Base-by-base conservation (phyloP, 2,797 vertebrate species). In the Chromis chromis region DNA sequence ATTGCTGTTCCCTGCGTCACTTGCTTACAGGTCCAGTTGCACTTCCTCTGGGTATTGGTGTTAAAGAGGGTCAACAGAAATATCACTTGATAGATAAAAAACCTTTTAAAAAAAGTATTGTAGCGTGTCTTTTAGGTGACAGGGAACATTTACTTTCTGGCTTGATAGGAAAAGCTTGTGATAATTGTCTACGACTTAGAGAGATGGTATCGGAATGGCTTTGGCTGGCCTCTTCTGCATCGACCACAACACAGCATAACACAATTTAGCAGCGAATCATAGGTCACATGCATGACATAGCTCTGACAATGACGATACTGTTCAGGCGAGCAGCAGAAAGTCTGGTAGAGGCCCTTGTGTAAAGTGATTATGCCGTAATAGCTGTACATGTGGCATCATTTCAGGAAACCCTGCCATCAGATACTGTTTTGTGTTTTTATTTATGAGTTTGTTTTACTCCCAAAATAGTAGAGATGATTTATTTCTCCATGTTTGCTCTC, bases 261-360 rank as follows among this genome's bases (percentile, higher is more conserved):
- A 75, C 24, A 71, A 19, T 55, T 31, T 28, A 46, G 44, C 52
- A 5, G 28, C 1, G 2, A 81, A 62, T 62, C 65, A 61, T 44
- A 42, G 66, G 65, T 84, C 79, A 85, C 82, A 85, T 79, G 76
- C 68, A 73, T 84, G 80, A 83, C 83, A 83, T 77, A 49, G 56
- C 65, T 62, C 46, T 70, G 49, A 87, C 85, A 84, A 78, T 70
- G 55, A 75, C 0, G 11, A 52, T 67, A 21, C 64, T 77, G 52
- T 86, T 87, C 52, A 66, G 63, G 31, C 63, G 60, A 27, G 31
- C 59, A 79, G 66, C 71, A 65, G 39, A 62, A 36, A 22, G 64
- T 19, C 53, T 33, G 12, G 13, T 16, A 36, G 50, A 17, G 55
- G 49, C 57, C 64, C 21, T 13, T 12, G 4, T 64, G 22, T 56